Percentiles rank a stretch among this genome's conserved stretches.
Evolutionary conservation across 1,140 invertebrate genomes (phyloP).

Genomic region (Aphelinus certus): DNA sequence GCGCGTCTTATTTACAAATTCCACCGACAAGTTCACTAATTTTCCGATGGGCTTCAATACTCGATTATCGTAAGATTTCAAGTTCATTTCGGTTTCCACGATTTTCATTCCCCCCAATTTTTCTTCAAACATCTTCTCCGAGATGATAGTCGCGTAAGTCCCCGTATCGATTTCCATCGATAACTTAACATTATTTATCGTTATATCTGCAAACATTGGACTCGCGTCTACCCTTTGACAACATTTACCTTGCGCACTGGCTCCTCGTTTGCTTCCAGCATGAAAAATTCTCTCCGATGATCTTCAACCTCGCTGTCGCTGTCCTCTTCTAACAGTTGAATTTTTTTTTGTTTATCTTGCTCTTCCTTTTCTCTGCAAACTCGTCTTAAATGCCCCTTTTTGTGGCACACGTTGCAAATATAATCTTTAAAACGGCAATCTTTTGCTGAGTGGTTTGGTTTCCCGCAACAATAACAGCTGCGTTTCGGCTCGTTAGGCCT

Average conservation of each 20-base stretch:
- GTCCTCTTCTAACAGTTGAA: too few species aligned
- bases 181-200: not conserved
- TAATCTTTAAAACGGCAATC: too few species aligned
- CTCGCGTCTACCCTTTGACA: not conserved
- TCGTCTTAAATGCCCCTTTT: too few species aligned
- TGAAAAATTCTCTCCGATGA: not conserved
- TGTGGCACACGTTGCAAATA: too few species aligned
- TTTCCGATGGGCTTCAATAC: constrained; percentile 13
- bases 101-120: constrained; percentile 4
- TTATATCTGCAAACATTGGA: constrained; percentile 11
- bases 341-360: not conserved
- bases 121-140: constrained; percentile 4
- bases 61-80: constrained; percentile 19
- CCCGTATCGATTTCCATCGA: constrained; percentile 15
- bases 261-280: not conserved
- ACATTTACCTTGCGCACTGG: too few species aligned
- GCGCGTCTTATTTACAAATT: constrained; percentile 13
- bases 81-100: not conserved
- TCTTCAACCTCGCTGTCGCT: too few species aligned
- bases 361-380: not conserved
- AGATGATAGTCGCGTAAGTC: constrained; percentile 20
- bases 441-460: too few species aligned
- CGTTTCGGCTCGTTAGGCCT: too few species aligned
- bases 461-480: not conserved
- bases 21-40: constrained; percentile 11